Percentiles rank a stretch among this genome's conserved stretches.
These are phyloP conservation scores for Xiphorhynchus erythropygius DNA, from an alignment of 2,797 vertebrate species.

Conservation along the genomic window DNA sequence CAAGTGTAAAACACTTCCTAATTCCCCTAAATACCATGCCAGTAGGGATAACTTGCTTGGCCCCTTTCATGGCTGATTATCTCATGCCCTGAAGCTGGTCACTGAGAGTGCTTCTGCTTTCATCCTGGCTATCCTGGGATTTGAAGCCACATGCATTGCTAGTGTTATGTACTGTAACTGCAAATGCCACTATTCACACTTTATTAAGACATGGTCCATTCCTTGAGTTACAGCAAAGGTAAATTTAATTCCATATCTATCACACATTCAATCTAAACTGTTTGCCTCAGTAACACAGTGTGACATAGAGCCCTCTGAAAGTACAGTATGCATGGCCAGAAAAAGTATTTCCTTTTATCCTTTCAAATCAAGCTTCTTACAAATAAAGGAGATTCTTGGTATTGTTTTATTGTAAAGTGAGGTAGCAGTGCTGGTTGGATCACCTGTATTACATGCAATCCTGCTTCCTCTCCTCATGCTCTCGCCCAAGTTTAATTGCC, in stretches of 20 bases:
- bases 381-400: not conserved
- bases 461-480: not conserved
- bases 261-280: not conserved
- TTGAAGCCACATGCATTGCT: not conserved
- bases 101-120: not conserved
- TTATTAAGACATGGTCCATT: not conserved
- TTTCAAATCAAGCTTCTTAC: not conserved
- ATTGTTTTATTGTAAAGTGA: not conserved
- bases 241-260: not conserved
- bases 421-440: not conserved
- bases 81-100: not conserved
- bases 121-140: not conserved
- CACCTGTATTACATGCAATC: rapidly evolving
- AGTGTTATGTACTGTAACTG: not conserved
- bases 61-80: not conserved
- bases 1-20: not conserved
- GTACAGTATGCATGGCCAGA: not conserved
- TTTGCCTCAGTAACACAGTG: not conserved
- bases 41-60: not conserved
- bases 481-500: not conserved
- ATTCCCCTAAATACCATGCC: not conserved
- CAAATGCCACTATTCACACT: not conserved
- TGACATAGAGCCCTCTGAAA: not conserved
- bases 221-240: not conserved
- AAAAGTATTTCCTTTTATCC: not conserved